phyloP scores from a whole-genome alignment of 2,797 vertebrate species.

The Eulemur coronatus region DNA sequence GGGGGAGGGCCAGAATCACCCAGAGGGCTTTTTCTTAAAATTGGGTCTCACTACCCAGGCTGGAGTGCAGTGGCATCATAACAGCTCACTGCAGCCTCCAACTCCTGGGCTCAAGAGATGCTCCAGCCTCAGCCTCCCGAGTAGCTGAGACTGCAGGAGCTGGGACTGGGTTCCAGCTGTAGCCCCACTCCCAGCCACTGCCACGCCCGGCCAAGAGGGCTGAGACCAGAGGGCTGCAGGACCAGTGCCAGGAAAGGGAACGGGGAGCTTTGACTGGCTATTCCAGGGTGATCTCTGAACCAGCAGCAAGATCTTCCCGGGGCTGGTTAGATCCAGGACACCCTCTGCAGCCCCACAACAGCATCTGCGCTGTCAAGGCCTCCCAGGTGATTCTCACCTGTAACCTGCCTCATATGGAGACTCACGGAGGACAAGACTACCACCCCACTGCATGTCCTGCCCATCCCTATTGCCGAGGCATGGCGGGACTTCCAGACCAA shows the following conservation, averaged over 20 bases:
- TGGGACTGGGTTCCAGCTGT: too few relatives aligned
- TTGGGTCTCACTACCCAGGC: background rate
- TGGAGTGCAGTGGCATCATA: background rate
- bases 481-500: background rate
- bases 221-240: background rate
- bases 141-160: background rate
- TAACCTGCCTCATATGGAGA: background rate
- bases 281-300: too few relatives aligned
- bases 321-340: background rate
- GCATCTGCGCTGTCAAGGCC: too few relatives aligned
- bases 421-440: background rate
- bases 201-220: background rate
- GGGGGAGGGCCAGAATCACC: too few relatives aligned
- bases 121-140: background rate
- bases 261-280: background rate
- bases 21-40: background rate
- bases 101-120: background rate
- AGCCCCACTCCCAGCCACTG: too few relatives aligned
- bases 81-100: background rate
- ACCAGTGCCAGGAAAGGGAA: background rate
- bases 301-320: background rate
- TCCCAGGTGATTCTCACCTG: background rate
- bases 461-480: rapidly evolving
- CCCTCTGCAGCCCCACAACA: background rate
- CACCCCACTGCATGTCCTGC: rapidly evolving